Percentiles rank a stretch among this genome's conserved stretches.
These are phyloP conservation scores for Platycheirus rosarum DNA, from an alignment of 2,888 invertebrate species.

Conservation along the genomic window DNA sequence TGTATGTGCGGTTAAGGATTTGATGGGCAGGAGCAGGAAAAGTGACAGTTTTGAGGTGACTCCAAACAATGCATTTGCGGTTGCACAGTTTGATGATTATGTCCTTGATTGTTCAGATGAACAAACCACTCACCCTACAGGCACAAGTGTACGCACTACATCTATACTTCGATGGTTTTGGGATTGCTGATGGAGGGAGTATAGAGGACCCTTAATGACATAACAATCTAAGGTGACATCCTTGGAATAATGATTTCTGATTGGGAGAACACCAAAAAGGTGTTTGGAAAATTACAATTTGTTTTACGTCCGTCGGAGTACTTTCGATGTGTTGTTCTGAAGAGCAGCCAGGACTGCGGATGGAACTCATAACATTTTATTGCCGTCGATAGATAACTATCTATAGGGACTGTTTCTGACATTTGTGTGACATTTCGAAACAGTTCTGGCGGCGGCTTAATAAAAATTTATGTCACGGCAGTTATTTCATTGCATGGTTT, in stretches of 20 bases:
- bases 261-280: constrained; percentile 60
- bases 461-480: constrained; percentile 6
- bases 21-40: not conserved
- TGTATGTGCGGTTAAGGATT: constrained; percentile 10
- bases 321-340: constrained; percentile 28
- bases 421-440: not conserved
- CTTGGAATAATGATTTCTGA: constrained; percentile 56
- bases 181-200: no score
- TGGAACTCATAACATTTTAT: constrained; percentile 52
- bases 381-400: constrained; percentile 16
- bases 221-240: constrained; percentile 46
- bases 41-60: constrained; percentile 40
- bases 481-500: constrained; percentile 7
- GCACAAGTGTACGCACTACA: no score
- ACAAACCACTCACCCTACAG: no score
- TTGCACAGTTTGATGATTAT: constrained; percentile 49
- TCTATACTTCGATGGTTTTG: no score
- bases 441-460: not conserved
- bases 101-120: constrained; percentile 54
- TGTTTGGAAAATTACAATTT: constrained; percentile 54
- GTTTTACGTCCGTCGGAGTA: constrained; percentile 13
- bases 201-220: constrained; percentile 22
- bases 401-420: not conserved
- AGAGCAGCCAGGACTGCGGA: not conserved
- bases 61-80: constrained; percentile 54